phyloP scores from a whole-genome alignment of 2,888 invertebrate species.

The Amiota minor region DNA sequence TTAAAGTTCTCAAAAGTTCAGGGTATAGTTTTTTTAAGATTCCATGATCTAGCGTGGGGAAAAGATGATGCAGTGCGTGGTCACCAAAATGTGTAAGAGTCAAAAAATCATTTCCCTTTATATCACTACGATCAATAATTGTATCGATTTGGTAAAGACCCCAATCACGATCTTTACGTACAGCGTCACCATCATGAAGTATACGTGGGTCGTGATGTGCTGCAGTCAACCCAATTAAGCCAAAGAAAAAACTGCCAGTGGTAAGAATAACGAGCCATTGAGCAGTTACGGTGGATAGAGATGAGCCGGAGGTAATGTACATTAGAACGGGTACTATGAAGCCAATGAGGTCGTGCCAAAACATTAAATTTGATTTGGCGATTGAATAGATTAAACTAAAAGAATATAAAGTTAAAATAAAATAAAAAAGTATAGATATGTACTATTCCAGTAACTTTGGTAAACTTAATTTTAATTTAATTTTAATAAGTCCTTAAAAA shows the following conservation, averaged over 20 bases:
- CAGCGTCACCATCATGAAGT: constrained; percentile 83
- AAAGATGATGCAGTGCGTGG: constrained; percentile 85
- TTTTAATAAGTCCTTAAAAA: no score
- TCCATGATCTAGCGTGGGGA: constrained; percentile 85
- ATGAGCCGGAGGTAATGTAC: constrained; percentile 63
- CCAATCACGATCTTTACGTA: constrained; percentile 78
- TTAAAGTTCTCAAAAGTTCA: constrained; percentile 67
- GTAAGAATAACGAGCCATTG: constrained; percentile 76
- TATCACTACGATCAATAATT: constrained; percentile 80
- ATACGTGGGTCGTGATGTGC: constrained; percentile 86
- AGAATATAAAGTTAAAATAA: background rate
- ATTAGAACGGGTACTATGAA: constrained; percentile 72
- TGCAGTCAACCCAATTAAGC: constrained; percentile 79
- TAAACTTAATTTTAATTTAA: no score
- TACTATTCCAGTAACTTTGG: no score
- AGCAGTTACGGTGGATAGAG: constrained; percentile 42
- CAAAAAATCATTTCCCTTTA: constrained; percentile 79
- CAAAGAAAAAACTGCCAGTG: constrained; percentile 77
- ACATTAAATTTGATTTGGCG: constrained; percentile 53
- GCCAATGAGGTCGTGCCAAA: constrained; percentile 71
- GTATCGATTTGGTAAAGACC: constrained; percentile 84
- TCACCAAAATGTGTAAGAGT: constrained; percentile 83
- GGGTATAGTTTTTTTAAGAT: constrained; percentile 80
- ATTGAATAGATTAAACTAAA: constrained; percentile 53
- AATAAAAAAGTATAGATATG: no score